These are phyloP conservation scores for Intellagama lesueurii DNA, from an alignment of 2,797 vertebrate genomes.

Conservation along the genomic window DNA sequence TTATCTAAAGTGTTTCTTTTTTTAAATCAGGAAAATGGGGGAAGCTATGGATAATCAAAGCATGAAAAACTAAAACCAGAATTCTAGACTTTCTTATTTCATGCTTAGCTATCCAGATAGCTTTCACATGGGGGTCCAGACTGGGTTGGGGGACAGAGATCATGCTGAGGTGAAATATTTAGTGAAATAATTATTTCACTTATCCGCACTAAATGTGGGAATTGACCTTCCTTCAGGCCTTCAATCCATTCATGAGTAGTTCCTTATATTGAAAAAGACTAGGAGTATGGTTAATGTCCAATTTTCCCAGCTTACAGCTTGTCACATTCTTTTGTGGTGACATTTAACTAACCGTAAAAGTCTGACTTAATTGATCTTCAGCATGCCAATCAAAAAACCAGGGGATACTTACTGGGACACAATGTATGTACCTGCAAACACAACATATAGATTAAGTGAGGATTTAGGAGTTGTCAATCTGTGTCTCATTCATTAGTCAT, in stretches of 20 bases:
- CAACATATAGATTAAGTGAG: not conserved
- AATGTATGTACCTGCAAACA: slow-evolving; percentile 21
- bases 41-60: not conserved
- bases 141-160: not conserved
- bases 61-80: not conserved
- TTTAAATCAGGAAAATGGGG: not conserved
- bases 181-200: slow-evolving; percentile 18
- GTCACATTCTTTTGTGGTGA: slow-evolving; percentile 1
- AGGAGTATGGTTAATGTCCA: not conserved
- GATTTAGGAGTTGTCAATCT: not conserved
- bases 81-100: not conserved
- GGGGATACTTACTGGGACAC: not conserved
- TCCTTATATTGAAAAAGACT: not conserved
- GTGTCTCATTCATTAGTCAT: not conserved
- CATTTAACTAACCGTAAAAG: slow-evolving; percentile 21
- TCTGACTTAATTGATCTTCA: not conserved
- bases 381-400: not conserved
- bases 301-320: not conserved
- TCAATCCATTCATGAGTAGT: not conserved
- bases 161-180: not conserved
- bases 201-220: not conserved
- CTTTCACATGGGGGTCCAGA: not conserved
- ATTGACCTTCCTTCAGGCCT: not conserved
- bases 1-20: not conserved
- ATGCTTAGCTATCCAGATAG: not conserved